Base-by-base conservation (phyloP, 2,888 invertebrate species). In the Patella ulyssiponensis region DNA sequence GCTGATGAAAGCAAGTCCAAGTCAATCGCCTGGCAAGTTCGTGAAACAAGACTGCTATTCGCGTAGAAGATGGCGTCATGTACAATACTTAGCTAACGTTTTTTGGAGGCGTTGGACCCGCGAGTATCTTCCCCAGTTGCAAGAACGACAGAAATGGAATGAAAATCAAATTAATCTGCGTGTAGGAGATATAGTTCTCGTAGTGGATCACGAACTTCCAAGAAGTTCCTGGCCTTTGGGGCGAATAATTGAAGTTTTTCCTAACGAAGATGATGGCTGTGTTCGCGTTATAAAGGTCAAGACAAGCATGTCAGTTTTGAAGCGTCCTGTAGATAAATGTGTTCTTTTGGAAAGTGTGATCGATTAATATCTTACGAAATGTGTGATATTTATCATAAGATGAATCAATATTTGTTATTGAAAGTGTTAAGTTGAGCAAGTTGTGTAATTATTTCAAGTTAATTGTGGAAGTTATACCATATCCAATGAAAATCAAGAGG, bases 1-100 rank as follows among this genome's bases (percentile, higher is more conserved):
- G 11, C 51, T 73, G 20, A 64, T 78, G 15, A 23, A 53, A 27
- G 17, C 71, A 3, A 73, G 72, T 4, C 23, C 69, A 20, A 27
- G 17, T 15, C 44, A 72, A 23, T 78, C 78, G 44, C 80, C 81
- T 14, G 80, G 80, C 14, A 74, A 64, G 54, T 80, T 80, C 17
- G 64, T 44, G 14, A 76, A 80, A 64, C 27, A 73, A 12, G 80
- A 82, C 70, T 69, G 52, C 23, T 82, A 80, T 71, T 69, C 69
- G 17, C 44, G 71, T 23, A 54, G 82, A 14, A 71, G 76, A 64
- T 82, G 82, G 81, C 33, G 33, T 33, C 33, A 33, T 33, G 33
- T 33, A 33, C 33, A 33, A 33, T 33, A 33, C 33, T 33, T 33
- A 33, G 33, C 33, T 4, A 33, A 33, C 33, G 33, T 33, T 3